phyloP scores from a whole-genome alignment of 2,113 vertebrate species.

The Leptocoma aspasia region DNA sequence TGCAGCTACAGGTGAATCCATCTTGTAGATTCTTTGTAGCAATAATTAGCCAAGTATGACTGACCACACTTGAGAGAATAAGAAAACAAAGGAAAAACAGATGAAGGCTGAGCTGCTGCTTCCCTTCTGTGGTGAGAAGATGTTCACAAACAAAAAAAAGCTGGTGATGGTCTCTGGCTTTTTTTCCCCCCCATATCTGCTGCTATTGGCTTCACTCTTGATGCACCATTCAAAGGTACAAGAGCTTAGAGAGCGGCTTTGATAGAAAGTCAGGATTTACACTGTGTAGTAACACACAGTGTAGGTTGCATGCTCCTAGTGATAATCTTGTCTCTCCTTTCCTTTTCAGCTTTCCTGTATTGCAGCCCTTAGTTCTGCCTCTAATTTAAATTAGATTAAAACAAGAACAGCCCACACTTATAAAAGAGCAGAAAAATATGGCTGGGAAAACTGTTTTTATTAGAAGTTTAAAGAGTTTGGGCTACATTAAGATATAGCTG shows the following conservation, averaged over 20 bases:
- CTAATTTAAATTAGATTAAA: conserved; percentile 25
- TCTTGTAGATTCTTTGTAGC: not conserved
- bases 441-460: not conserved
- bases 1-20: not conserved
- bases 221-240: not conserved
- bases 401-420: not conserved
- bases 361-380: not conserved
- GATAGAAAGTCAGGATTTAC: not conserved
- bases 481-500: conserved; percentile 7
- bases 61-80: not conserved
- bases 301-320: not conserved
- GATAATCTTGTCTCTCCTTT: not conserved
- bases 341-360: not conserved
- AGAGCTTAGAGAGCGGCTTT: not conserved
- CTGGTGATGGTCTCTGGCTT: not conserved
- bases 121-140: not conserved
- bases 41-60: not conserved
- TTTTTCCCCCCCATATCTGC: not conserved
- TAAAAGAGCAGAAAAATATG: not conserved
- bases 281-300: not conserved
- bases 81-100: not conserved
- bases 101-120: not conserved
- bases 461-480: conserved; percentile 26
- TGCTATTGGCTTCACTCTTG: not conserved
- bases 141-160: not conserved